Evolutionary conservation across 1,140 invertebrate genomes (phyloP).

Genomic region (Magallana angulata): DNA sequence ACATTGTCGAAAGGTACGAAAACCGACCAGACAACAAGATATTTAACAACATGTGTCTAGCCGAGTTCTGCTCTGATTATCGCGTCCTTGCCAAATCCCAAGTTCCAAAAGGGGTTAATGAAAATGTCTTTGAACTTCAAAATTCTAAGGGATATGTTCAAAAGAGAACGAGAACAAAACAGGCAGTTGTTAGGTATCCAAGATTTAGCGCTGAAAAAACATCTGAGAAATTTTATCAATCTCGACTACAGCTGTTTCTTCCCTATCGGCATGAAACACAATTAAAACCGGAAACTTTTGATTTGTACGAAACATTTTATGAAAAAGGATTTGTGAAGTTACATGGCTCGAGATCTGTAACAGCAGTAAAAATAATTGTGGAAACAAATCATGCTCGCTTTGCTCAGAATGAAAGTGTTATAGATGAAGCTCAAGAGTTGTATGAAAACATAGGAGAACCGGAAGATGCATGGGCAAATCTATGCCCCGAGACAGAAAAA

Average conservation of each 20-base stretch:
- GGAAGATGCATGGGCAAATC: conserved; percentile 45
- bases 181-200: too few relatives aligned
- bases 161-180: conserved; percentile 41
- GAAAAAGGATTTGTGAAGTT: conserved; percentile 46
- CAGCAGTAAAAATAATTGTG: too few relatives aligned
- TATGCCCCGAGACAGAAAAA: conserved; percentile 24
- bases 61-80: conserved; percentile 52
- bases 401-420: neutral
- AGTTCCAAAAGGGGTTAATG: conserved; percentile 30
- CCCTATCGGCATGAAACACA: too few relatives aligned
- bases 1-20: conserved; percentile 38
- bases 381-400: too few relatives aligned
- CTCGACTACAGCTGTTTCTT: too few relatives aligned
- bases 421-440: conserved; percentile 26
- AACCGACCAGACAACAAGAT: neutral
- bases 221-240: too few relatives aligned
- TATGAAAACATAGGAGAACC: neutral
- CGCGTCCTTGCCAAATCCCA: conserved; percentile 42
- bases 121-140: conserved; percentile 22
- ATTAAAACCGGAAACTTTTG: too few relatives aligned
- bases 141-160: conserved; percentile 33
- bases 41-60: conserved; percentile 39
- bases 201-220: too few relatives aligned
- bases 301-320: conserved; percentile 50
- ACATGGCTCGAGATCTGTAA: too few relatives aligned